Conservation (phyloP, 2,797 vertebrate genomes). For the Melanotaenia nigrans region DNA sequence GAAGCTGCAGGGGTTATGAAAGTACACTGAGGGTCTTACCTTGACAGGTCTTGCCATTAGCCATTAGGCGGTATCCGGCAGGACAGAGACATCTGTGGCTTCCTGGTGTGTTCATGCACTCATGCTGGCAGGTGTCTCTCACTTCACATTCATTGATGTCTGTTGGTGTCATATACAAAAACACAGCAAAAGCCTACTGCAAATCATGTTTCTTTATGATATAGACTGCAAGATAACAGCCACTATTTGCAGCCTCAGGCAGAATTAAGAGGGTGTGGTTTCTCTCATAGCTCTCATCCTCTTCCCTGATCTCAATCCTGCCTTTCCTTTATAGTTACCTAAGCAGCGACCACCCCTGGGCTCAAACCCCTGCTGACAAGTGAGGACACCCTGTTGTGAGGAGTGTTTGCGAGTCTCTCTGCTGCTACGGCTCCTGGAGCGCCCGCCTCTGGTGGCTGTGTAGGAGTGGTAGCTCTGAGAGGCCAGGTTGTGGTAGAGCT, state of each 20-base stretch:
- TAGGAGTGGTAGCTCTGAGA: conserved; percentile 93
- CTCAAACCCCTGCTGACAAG: conserved; percentile 91
- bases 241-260: background rate
- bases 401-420: conserved; percentile 65
- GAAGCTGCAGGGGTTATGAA: background rate
- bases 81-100: conserved; percentile 94
- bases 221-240: background rate
- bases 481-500: conserved; percentile 91
- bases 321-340: conserved; percentile 90
- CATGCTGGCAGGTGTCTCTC: conserved; percentile 91
- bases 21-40: conserved; percentile 75
- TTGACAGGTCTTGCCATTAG: conserved; percentile 95
- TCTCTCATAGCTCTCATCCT: conserved; percentile 5
- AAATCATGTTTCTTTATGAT: background rate
- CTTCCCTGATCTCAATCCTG: conserved; percentile 43
- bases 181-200: conserved; percentile 4
- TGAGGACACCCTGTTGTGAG: conserved; percentile 35
- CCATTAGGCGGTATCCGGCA: conserved; percentile 89
- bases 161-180: conserved; percentile 60
- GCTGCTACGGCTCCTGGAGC: conserved; percentile 78
- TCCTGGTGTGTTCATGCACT: conserved; percentile 93
- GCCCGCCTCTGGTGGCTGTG: conserved; percentile 56
- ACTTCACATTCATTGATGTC: conserved; percentile 96
- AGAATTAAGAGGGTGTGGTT: conserved; percentile 4
- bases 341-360: conserved; percentile 86